Base-by-base conservation (phyloP, 2,797 vertebrate genomes). In the Molossus molossus region DNA sequence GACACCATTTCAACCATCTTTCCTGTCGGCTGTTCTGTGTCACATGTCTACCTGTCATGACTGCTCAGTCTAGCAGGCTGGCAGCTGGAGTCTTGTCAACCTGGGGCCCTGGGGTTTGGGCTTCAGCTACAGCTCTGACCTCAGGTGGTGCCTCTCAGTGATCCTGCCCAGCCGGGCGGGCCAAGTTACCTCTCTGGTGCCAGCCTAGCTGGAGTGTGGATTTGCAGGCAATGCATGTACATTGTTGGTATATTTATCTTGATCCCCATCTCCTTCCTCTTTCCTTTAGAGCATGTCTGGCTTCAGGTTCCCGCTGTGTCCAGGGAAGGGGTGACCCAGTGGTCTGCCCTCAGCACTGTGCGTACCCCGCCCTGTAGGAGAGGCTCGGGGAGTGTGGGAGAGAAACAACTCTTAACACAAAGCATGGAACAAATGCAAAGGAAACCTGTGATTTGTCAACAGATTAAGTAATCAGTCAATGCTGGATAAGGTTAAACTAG, bases 171-270 rank as follows among this genome's bases (percentile, higher is more conserved):
- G 75, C 21, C 86, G 85, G 45, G 15, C 10, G 48, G 67, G 37
- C 67, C 23, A 64, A 77, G 29, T 84, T 70, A n/a, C 65, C 76
- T 91, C 9, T 4, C 21, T 23, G 33, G 6, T 77, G 70, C 95
- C 65, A 55, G 50, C 8, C 67, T 83, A 4, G 72, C 75, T 69
- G 67, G 79, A 13, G 0, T 92, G 95, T 90, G 60, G 73, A 48
- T 92, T 45, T 90, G 87, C 58, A 0, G 18, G 72, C 62, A 53
- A 9, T 14, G 75, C 48, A 18, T 4, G 0, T 62, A 48, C 29
- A 20, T 89, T 87, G 48, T 33, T 90, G 69, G 90, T 85, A 60
- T 40, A 20, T 75, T 53, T 45, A n/a, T 91, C n/a, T 82, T 57
- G 33, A n/a, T 53, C 94, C 73, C 75, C n/a, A n/a, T 81, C 67